Evolutionary conservation across 2,113 vertebrate species (phyloP), one percentile per base, ranked within the genome.

Genomic region (Dendropsophus ebraccatus): DNA sequence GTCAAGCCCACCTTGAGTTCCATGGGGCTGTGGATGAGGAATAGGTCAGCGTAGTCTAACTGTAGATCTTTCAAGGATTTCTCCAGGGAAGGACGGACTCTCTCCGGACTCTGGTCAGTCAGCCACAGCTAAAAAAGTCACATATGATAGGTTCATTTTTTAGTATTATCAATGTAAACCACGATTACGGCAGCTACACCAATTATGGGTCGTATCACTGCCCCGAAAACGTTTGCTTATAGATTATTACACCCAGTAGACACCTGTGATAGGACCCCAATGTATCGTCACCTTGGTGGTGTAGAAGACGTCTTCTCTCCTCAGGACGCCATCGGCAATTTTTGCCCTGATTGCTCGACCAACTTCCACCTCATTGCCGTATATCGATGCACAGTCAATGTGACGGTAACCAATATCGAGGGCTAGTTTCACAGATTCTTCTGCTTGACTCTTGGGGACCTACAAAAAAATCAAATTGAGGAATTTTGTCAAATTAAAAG

Each of bases 1-100:
- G 17, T 5, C 52, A 56, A 21, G 17, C 52, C 52, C 4, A 96
- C 96, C 95, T 96, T 89, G 41, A 95, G 94, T 8, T 95, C 96
- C 92, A 95, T 89, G 30, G 96, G 95, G 93, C 94, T 96, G 82
- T 96, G 96, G 1, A 96, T 86, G 9, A 96, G 92, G 76, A 95
- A 96, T 35, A 96, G 94, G 75, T 97, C 95, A 16, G 96, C 45
- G 88, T 96, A 96, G 45, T 95, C 92, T 88, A 96, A 72, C 65
- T 95, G 91, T 2, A 96, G 92, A 88, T 94, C 92, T 81, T 87
- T 89, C 8, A 97, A 92, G 1, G 94, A 95, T 82, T 91, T 92
- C 89, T 90, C 89, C 87, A 94, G 95, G 0, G 81, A 91, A 10
- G 84, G 8, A 23, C 89, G 92, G 80, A 96, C 95, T 70, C 91